Evolutionary conservation across 2,113 vertebrate genomes (phyloP).

Genomic region (Acrocephalus arundinaceus): DNA sequence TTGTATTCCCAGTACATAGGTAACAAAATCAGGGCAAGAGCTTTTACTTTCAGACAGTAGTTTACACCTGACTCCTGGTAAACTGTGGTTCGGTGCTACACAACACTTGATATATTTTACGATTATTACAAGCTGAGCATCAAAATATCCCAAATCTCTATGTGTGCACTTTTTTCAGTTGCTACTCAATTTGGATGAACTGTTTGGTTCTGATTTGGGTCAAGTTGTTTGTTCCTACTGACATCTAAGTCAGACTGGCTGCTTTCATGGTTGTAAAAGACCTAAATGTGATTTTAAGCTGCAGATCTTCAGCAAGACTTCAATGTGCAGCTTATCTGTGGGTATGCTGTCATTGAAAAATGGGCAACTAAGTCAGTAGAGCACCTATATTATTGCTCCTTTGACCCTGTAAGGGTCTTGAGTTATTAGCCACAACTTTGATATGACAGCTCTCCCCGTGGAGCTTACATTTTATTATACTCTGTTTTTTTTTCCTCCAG

Average conservation of each 20-base stretch:
- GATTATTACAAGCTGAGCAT: not conserved
- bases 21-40: not conserved
- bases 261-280: not conserved
- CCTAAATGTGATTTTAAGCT: not conserved
- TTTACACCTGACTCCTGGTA: not conserved
- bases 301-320: not conserved
- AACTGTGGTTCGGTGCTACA: not conserved
- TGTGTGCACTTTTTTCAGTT: not conserved
- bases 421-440: not conserved
- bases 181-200: not conserved
- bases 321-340: not conserved
- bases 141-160: not conserved
- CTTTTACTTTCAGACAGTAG: not conserved
- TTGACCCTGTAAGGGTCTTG: not conserved
- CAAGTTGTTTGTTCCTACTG: not conserved
- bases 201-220: not conserved
- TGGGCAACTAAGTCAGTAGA: not conserved
- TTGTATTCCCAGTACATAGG: not conserved
- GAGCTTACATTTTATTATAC: not conserved
- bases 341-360: not conserved
- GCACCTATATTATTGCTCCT: not conserved
- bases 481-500: slow-evolving; percentile 54
- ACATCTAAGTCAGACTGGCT: not conserved
- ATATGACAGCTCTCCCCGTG: not conserved
- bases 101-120: not conserved